A percentile compares a stretch with the other conserved stretches of the same genome.
phyloP scores from a whole-genome alignment of 2,888 invertebrate genomes.

The Leptinotarsa peninsularis region DNA sequence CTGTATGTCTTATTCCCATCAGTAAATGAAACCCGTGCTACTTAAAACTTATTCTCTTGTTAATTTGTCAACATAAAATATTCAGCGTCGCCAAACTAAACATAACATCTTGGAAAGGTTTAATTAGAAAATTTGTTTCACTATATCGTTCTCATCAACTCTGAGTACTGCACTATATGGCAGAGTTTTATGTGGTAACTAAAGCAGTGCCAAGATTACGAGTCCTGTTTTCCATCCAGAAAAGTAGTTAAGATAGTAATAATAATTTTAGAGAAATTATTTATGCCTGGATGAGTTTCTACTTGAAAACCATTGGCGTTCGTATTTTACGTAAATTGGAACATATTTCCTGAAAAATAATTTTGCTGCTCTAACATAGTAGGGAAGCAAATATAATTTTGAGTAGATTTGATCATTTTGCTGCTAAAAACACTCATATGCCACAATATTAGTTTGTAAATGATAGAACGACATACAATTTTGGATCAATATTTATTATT shows the following conservation, averaged over 20 bases:
- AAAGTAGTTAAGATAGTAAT: constrained; percentile 44
- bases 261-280: constrained; percentile 37
- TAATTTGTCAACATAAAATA: neutral
- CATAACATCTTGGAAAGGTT: neutral
- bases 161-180: constrained; percentile 4
- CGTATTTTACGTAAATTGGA: too few species aligned
- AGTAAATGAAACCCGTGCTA: too few species aligned
- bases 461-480: too few species aligned
- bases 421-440: too few species aligned
- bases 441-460: too few species aligned
- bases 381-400: too few species aligned
- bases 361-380: too few species aligned
- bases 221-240: constrained; percentile 46
- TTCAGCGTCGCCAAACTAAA: neutral
- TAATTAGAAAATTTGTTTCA: constrained; percentile 12
- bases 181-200: constrained; percentile 27
- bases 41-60: too few species aligned
- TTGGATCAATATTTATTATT: too few species aligned
- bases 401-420: too few species aligned
- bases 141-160: neutral
- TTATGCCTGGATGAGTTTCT: constrained; percentile 21
- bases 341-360: too few species aligned
- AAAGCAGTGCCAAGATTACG: constrained; percentile 37
- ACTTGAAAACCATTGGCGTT: constrained; percentile 14
- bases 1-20: too few species aligned